Percentiles rank a stretch among this genome's conserved stretches.
These are phyloP conservation scores for Mormyrus lacerda DNA, from an alignment of 2,113 vertebrate species.

Conservation along the genomic window DNA sequence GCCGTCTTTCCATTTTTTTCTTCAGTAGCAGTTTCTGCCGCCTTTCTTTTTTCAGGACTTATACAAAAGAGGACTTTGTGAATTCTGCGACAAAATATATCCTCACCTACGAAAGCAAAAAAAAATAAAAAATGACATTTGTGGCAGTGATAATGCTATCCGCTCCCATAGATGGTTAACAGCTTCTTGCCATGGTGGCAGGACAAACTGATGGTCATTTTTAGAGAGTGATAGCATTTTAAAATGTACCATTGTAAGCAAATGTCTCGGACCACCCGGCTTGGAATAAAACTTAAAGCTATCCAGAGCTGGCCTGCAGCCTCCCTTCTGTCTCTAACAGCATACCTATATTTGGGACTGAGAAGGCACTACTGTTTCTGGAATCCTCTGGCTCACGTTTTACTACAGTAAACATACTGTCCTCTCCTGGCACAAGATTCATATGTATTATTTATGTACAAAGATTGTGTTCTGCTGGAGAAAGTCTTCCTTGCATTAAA, in stretches of 20 bases:
- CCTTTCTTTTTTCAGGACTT: neutral
- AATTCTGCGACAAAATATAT: neutral
- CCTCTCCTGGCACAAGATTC: neutral
- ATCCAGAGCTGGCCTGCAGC: conserved; percentile 17
- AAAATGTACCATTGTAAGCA: conserved; percentile 20
- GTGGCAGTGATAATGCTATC: neutral
- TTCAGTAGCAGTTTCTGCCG: neutral
- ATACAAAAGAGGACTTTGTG: neutral
- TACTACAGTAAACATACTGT: neutral
- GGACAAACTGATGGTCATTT: neutral
- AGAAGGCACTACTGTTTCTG: neutral
- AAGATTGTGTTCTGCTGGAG: neutral
- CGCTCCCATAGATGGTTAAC: conserved; percentile 16
- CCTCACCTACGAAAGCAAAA: neutral
- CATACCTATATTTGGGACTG: conserved; percentile 4
- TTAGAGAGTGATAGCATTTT: conserved; percentile 14
- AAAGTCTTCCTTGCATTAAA: neutral
- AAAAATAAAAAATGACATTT: neutral
- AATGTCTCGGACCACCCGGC: conserved; percentile 24
- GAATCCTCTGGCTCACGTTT: neutral
- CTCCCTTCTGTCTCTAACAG: neutral
- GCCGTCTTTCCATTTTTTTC: neutral
- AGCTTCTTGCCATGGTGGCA: neutral
- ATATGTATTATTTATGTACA: neutral
- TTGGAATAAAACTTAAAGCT: conserved; percentile 18